Evolutionary conservation across 2,113 vertebrate genomes (phyloP).

Genomic region (Sitta europaea): DNA sequence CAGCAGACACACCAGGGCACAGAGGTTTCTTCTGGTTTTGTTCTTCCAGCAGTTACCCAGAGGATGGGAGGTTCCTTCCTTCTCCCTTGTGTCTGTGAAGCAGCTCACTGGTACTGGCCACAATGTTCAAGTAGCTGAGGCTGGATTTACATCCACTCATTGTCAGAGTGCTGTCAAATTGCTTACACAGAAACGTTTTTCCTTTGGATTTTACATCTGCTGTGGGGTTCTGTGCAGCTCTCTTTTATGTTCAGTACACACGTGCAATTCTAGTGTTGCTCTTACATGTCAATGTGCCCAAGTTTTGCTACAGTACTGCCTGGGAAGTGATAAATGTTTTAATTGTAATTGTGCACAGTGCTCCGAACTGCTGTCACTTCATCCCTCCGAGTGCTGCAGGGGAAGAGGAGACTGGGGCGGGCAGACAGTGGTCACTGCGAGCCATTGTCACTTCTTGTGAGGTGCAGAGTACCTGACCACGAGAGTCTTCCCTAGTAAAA

Average conservation of each 20-base stretch:
- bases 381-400: not conserved
- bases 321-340: not conserved
- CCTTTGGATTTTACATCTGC: not conserved
- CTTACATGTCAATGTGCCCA: not conserved
- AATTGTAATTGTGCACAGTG: not conserved
- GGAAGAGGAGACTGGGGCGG: not conserved
- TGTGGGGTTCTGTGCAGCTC: not conserved
- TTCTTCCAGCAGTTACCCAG: not conserved
- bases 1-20: not conserved
- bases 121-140: not conserved
- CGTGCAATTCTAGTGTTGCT: not conserved
- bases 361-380: not conserved
- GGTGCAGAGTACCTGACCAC: not conserved
- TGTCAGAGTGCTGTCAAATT: not conserved
- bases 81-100: accelerated
- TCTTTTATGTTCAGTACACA: not conserved
- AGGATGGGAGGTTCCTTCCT: not conserved
- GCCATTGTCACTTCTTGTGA: not conserved
- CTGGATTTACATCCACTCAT: not conserved
- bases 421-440: not conserved
- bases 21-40: not conserved
- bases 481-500: not conserved
- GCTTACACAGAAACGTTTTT: not conserved
- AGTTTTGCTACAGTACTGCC: not conserved
- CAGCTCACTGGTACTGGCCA: not conserved